Evolutionary conservation across 2,113 vertebrate genomes (phyloP).

Genomic region (Bothrops jararaca): DNA sequence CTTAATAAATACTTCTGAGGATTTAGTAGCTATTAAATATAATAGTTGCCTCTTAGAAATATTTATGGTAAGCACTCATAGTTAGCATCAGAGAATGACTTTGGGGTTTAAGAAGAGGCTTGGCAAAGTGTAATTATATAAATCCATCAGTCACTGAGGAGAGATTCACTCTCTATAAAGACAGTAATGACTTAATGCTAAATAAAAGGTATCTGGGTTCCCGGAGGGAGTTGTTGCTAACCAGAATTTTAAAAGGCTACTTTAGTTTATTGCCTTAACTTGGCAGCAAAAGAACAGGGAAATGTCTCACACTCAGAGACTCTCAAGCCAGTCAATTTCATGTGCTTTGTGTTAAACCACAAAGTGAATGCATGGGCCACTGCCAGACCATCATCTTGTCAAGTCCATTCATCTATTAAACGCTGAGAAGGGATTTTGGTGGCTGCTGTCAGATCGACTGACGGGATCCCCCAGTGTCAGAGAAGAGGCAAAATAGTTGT

Average conservation of each 20-base stretch:
- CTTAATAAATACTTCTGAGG: conserved; percentile 68
- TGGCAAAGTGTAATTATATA: conserved; percentile 26
- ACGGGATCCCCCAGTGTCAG: neutral
- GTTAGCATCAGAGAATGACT: conserved; percentile 36
- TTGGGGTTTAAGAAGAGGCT: conserved; percentile 10
- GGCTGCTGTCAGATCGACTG: neutral
- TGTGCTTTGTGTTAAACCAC: neutral
- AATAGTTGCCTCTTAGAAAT: conserved; percentile 49
- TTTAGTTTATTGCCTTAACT: conserved; percentile 16
- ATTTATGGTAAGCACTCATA: neutral
- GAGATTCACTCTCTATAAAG: conserved; percentile 34
- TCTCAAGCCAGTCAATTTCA: neutral
- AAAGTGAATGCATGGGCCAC: neutral
- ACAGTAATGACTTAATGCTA: conserved; percentile 20
- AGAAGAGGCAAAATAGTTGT: neutral
- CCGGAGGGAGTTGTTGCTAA: conserved; percentile 33
- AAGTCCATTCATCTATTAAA: neutral
- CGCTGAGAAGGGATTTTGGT: neutral
- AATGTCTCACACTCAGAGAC: neutral
- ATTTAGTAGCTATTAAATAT: conserved; percentile 57
- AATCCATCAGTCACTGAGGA: conserved; percentile 33
- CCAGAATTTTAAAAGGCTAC: conserved; percentile 41
- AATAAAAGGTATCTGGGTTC: conserved; percentile 20
- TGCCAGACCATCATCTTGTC: neutral
- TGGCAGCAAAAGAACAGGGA: neutral